Conservation (phyloP, 1,140 invertebrate genomes). For the Polyergus mexicanus region DNA sequence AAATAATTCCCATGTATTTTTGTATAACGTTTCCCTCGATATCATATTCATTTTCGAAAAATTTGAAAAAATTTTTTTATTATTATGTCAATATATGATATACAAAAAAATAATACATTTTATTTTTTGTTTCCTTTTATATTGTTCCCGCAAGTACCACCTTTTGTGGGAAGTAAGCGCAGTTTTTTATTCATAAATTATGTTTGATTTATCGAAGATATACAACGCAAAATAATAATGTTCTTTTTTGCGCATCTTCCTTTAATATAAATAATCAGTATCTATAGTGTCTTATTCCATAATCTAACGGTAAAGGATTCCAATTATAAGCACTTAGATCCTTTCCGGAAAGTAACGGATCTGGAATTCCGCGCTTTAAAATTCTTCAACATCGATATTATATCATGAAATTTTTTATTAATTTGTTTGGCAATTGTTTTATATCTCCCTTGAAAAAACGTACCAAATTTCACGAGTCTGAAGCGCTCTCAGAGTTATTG, state of each 20-base stretch:
- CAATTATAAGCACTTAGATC: background rate
- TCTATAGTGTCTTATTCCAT: background rate
- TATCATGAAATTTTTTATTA: background rate
- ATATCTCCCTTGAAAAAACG: background rate
- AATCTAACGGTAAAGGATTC: background rate
- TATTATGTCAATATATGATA: background rate
- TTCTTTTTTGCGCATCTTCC: background rate
- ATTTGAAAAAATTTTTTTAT: background rate
- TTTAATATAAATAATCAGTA: slow-evolving; percentile 27
- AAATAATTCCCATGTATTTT: background rate
- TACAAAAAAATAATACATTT: background rate
- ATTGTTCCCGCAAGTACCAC: background rate
- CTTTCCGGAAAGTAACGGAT: background rate
- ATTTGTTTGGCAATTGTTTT: slow-evolving; percentile 5
- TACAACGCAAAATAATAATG: background rate
- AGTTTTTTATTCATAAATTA: background rate
- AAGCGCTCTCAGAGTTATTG: background rate
- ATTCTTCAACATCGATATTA: slow-evolving; percentile 40
- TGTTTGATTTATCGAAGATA: background rate
- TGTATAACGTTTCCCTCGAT: background rate
- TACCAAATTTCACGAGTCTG: slow-evolving; percentile 3
- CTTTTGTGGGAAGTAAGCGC: slow-evolving; percentile 17
- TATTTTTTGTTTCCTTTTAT: background rate
- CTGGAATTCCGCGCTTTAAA: background rate
- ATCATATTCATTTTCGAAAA: background rate